Evolutionary conservation across 2,888 invertebrate species (phyloP), one percentile per base, ranked within the genome.

Genomic region (Entomobrya proxima): DNA sequence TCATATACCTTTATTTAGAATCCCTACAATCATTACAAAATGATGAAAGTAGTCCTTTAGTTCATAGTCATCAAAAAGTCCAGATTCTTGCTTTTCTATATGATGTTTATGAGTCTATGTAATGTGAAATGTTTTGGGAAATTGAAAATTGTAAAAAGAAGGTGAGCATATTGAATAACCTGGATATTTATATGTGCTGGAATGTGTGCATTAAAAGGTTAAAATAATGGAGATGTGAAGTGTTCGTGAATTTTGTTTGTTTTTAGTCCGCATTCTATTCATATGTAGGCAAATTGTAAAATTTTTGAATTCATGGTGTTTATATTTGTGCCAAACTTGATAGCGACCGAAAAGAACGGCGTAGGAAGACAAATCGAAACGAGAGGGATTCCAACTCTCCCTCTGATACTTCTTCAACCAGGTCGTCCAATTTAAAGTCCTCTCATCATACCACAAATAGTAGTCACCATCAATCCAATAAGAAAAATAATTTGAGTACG

Each of bases 311-410:
- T 47, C 40, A 27, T 40, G 83, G 37, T 67, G 15, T 47, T 67
- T 76, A 35, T 67, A 2, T 58, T 11, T 81, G 35, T 74, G 32
- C 37, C 35, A 18, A 18, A 76, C 52, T 24, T 13, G 24, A 52
- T 88, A 89, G 89, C 88, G 89, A 89, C 89, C 88, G 89, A 80
- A 90, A 90, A 87, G 90, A 90, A 80, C 88, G 89, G 86, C 90
- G 90, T 86, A 86, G 89, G 74, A 89, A 88, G 87, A 86, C 81
- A 61, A 89, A 88, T 86, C 87, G 88, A 52, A 74, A 47, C 27
- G 88, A 88, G 52, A 87, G 88, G 84, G 90, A 90, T n/a, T 87
- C 88, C 37, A 87, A 88, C 61, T 88, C 90, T 69, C 88, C 89
- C 2, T 77, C 88, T 58, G 90, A 90, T 87, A 77, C 85, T 50